Evolutionary conservation across 2,888 invertebrate species (phyloP), one percentile per base, ranked within the genome.

Genomic region (Blastobasis adustella): DNA sequence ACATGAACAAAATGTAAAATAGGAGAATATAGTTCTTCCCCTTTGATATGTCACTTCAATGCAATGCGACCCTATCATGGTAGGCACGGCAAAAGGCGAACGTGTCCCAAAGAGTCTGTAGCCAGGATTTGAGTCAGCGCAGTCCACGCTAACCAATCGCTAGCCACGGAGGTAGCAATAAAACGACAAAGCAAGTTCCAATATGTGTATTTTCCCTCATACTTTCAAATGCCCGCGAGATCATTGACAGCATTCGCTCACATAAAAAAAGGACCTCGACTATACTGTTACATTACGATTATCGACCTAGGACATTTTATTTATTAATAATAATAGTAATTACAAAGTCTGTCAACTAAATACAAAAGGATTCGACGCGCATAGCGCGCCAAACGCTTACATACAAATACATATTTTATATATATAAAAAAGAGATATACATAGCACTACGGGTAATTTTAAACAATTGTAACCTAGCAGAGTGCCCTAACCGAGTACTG

Each of bases 321-420:
- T 77, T 74, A 73, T 76, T 76, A 75, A 76, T 82, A 79, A 78
- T 76, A 76, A 73, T 83, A 23, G 73, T 85, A 86, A 87, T 86
- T 87, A 87, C 87, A 79, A 78, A 78, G 78, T 81, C 73, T 77
- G 79, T 79, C 79, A 82, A 87, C 85, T 87, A 87, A 87, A 86
- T 84, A 85, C 78, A 86, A 81, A 79, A 73, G 60, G 62, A 56
- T 63, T 63, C 72, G 73, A 77, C 74, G 76, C 81, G 84, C 87
- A 86, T 74, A 77, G 87, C 87, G 85, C 66, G 71, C 81, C 79
- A 65, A 74, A 76, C 68, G 67, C 83, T 82, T 79, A 84, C 78
- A 77, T 77, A 76, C 71, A 84, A 79, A 82, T 82, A 85, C 78
- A 82, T 82, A 72, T 59, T 50, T 67, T 61, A 63, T 10, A 10